Evolutionary conservation across 1,140 invertebrate genomes (phyloP).

Genomic region (Drosophila willistoni): DNA sequence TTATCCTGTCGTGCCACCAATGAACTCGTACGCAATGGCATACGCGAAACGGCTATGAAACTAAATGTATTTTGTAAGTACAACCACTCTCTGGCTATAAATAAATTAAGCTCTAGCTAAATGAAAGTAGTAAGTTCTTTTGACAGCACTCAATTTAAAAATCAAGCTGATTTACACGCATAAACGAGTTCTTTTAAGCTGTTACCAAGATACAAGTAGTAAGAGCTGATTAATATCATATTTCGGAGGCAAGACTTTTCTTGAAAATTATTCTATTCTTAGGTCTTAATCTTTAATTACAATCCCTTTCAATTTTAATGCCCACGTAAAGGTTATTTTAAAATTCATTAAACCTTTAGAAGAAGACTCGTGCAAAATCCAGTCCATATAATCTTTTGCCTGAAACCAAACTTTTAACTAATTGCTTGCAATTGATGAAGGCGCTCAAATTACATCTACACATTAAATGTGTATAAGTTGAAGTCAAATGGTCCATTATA

Average conservation of each 20-base stretch:
- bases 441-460: too few species aligned
- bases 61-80: conserved; percentile 93
- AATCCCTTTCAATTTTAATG: background rate
- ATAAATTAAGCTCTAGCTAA: too few species aligned
- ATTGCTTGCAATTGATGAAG: too few species aligned
- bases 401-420: too few species aligned
- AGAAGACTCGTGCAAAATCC: too few species aligned
- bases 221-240: background rate
- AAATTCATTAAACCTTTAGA: background rate
- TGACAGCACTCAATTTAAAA: background rate
- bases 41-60: conserved; percentile 90
- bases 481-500: too few species aligned
- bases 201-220: background rate
- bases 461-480: too few species aligned
- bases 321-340: background rate
- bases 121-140: too few species aligned
- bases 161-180: background rate
- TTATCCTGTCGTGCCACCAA: conserved; percentile 93
- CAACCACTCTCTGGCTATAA: background rate
- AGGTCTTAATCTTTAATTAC: background rate
- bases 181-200: background rate
- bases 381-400: too few species aligned
- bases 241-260: background rate
- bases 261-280: background rate
- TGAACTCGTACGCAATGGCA: conserved; percentile 87